Evolutionary conservation across 1,140 invertebrate genomes (phyloP), one percentile per base, ranked within the genome.

Genomic region (Drosophila subpulchrella): DNA sequence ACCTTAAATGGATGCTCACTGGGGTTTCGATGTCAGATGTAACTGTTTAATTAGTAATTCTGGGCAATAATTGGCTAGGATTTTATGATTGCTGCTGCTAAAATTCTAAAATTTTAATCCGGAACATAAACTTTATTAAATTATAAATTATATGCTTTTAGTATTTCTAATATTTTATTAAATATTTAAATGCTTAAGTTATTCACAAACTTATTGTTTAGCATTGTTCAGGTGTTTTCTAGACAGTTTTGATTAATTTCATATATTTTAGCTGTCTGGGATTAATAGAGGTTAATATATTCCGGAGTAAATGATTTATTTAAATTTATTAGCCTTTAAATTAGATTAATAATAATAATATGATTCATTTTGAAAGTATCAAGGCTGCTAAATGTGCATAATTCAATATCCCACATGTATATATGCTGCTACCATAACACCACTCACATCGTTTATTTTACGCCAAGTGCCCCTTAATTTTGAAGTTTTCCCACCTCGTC

Each of bases 401-500:
- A 30, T 17, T 15, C 36, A 15, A 11, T 24, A 30, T 30, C 12
- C 24, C 11, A 13, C 20, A 20, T 3, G 7, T 32, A 32, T 34
- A 10, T 3, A 10, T 15, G 13, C 11, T 2, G 10, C n/a, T n/a
- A 1, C 6, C 20, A 47, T 53, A 59, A 30, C 36, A 24, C n/a
- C 27, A 20, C 24, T 11, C 32, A 39, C 42, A 41, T 68, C 15
- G 68, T 30, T 57, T n/a, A n/a, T n/a, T 38, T 39, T 47, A 41
- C 15, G 41, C 10, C 20, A 36, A 71, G 62, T 66, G 62, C 24
- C n/a, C 12, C 39, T 27, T 10, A 32, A 46, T 58, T 58, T 30
- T 42, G 32, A 10, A 50, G 36, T 27, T 47, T 68, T 70, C 32
- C 67, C 63, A 71, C 51, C 38, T 44, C 36, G 66, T 41, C 68